Evolutionary conservation across 2,797 vertebrate genomes (phyloP).

Genomic region (Fratercula arctica): DNA sequence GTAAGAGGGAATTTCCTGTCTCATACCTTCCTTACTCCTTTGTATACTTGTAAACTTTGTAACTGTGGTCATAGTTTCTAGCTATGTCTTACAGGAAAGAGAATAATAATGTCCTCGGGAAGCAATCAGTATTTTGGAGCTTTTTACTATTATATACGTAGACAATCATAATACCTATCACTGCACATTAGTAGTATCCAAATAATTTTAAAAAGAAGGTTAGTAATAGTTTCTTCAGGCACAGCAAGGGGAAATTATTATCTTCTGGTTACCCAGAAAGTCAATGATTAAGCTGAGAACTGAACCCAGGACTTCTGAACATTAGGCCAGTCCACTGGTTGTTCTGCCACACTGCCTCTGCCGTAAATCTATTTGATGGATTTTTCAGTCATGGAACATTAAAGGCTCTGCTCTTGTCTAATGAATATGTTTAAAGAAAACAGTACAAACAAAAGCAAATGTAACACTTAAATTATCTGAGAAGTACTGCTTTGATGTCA

Average conservation of each 20-base stretch:
- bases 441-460: conserved; percentile 60
- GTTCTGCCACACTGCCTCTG: conserved; percentile 40
- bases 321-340: conserved; percentile 45
- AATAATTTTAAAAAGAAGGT: background rate
- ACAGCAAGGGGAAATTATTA: conserved; percentile 23
- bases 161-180: background rate
- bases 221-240: background rate
- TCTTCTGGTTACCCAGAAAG: conserved; percentile 31
- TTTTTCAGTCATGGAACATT: conserved; percentile 67
- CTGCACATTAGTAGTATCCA: background rate
- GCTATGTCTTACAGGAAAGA: background rate
- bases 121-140: background rate
- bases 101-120: background rate
- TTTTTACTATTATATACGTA: background rate
- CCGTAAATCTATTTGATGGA: conserved; percentile 60
- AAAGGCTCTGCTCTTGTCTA: conserved; percentile 48
- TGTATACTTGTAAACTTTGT: background rate
- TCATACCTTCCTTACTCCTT: background rate
- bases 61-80: background rate
- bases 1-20: background rate
- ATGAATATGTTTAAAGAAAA: conserved; percentile 64
- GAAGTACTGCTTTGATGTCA: conserved; percentile 14
- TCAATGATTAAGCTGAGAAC: conserved; percentile 60
- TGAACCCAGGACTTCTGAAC: conserved; percentile 24
- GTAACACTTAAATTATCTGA: conserved; percentile 48